Evolutionary conservation across 2,797 vertebrate species (phyloP).

Genomic region (Paedocypris micromegethes): DNA sequence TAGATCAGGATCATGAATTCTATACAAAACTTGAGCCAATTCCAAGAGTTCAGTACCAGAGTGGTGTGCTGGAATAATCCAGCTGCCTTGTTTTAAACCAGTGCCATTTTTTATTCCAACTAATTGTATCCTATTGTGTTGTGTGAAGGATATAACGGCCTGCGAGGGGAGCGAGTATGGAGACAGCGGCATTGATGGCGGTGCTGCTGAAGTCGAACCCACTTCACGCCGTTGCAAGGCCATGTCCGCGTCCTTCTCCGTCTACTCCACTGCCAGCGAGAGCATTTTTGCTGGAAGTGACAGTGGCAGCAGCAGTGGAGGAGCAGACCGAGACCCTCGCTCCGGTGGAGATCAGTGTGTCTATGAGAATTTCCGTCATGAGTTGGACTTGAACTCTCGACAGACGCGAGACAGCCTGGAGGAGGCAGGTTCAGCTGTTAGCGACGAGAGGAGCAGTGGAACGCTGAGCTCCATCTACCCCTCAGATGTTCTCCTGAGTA

Average conservation of each 20-base stretch:
- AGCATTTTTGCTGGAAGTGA: slow-evolving; percentile 84
- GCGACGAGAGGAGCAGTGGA: slow-evolving; percentile 88
- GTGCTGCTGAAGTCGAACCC: slow-evolving; percentile 76
- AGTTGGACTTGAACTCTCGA: slow-evolving; percentile 81
- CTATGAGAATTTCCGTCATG: slow-evolving; percentile 92
- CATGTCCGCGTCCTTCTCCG: slow-evolving; percentile 89
- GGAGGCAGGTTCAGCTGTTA: slow-evolving; percentile 84
- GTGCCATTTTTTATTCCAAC: no score
- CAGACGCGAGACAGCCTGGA: slow-evolving; percentile 74
- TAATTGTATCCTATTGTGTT: neutral
- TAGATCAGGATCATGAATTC: no score
- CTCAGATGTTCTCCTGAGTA: slow-evolving; percentile 75
- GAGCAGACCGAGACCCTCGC: slow-evolving; percentile 69
- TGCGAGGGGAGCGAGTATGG: slow-evolving; percentile 90
- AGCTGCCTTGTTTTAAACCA: no score
- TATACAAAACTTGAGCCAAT: no score
- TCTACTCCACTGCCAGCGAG: slow-evolving; percentile 70
- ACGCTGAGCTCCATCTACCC: slow-evolving; percentile 84
- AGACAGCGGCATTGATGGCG: slow-evolving; percentile 91
- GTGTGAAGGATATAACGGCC: slow-evolving; percentile 79
- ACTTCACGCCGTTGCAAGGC: slow-evolving; percentile 85
- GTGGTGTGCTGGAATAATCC: no score
- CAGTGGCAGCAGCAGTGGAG: slow-evolving; percentile 86
- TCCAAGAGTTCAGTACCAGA: no score
- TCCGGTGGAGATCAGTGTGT: slow-evolving; percentile 67